phyloP scores from a whole-genome alignment of 2,113 vertebrate species.

The Heterotilapia buettikoferi region DNA sequence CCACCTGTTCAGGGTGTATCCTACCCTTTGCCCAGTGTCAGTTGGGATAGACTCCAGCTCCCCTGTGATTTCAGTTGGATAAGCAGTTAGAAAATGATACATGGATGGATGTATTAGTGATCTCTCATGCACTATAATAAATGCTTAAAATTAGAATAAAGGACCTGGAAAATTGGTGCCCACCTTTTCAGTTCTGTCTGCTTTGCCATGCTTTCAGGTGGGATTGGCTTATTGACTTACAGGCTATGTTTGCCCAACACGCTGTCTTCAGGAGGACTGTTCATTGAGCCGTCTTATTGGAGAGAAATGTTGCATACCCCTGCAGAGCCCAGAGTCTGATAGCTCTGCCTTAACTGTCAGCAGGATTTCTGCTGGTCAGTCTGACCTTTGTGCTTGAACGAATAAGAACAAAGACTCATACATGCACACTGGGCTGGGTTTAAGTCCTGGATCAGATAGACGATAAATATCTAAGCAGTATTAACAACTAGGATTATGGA shows the following conservation, averaged over 20 bases:
- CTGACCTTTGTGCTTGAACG: constrained; percentile 7
- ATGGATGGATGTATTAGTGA: background rate
- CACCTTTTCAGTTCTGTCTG: background rate
- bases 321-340: background rate
- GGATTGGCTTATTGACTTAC: background rate
- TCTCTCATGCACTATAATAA: background rate
- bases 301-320: background rate
- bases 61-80: background rate
- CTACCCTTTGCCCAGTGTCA: background rate
- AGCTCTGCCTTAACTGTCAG: constrained; percentile 8
- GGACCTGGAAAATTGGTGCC: background rate
- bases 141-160: background rate
- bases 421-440: background rate
- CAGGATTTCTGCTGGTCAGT: constrained; percentile 11
- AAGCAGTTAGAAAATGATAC: background rate
- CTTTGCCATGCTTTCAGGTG: background rate
- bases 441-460: constrained; percentile 17
- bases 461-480: constrained; percentile 25
- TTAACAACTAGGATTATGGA: constrained; percentile 27
- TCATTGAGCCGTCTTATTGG: background rate
- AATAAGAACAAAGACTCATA: constrained; percentile 24
- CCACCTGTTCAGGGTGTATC: background rate
- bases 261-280: background rate
- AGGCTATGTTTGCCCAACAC: background rate
- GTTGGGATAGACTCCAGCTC: background rate